Base-by-base conservation (phyloP, 2,113 vertebrate species). In the Trachemys scripta region DNA sequence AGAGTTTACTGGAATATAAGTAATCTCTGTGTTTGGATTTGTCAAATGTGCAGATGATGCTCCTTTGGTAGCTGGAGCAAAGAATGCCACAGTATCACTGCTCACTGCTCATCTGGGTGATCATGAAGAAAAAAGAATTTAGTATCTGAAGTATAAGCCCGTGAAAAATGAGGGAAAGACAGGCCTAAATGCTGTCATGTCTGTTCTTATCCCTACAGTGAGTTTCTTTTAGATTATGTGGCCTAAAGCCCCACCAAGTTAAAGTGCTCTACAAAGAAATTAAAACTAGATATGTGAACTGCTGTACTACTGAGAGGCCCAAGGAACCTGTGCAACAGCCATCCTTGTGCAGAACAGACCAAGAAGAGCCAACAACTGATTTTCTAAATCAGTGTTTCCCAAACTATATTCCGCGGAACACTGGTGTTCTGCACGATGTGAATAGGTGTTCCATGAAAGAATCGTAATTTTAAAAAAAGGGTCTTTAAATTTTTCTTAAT, bases 21-120 rank as follows among this genome's bases (percentile, higher is more conserved):
- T 85, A 95, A 97, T 94, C 78, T 95, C 93, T 25, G 1, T 54
- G 91, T 72, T 96, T 9, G 0, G 82, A 54, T 90, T 96, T 95
- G 84, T 95, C 95, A 94, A 85, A 88, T 93, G 94, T 93, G 84
- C 88, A 97, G 93, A 94, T 91, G 93, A 93, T 89, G 81, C 88
- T 97, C 94, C 62, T 90, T 90, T 69, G 54, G 53, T 92, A 89
- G 84, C 87, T 96, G 86, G 92, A 96, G 90, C 8, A 78, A 78
- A 90, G 80, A 45, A 80, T 95, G 86, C 42, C 4, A 11, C 85
- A 49, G 95, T 90, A 87, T 78, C 59, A 81, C 84, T 86, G 91
- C 83, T 92, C 90, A 78, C 57, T 95, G 88, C 54, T 93, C 88
- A 88, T 85, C 59, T 56, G 82, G 95, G 85, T 93, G 88, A 93